Conservation (phyloP, 2,888 invertebrate species). For the Prosapia bicincta region DNA sequence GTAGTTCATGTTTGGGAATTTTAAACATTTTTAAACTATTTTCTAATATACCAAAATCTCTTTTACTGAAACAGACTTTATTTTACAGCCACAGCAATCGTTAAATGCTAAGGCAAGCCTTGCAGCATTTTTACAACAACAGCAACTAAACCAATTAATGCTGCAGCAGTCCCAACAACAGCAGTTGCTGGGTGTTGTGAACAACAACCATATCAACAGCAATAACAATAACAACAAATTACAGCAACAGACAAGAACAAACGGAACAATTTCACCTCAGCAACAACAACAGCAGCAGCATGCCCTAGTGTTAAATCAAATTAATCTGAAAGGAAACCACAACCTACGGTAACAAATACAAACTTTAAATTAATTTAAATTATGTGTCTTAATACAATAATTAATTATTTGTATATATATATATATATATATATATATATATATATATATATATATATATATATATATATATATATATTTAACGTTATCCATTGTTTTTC, state of each 20-base stretch:
- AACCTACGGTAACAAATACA: slow-evolving; percentile 20
- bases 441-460: too few relatives aligned
- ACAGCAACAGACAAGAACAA: slow-evolving; percentile 32
- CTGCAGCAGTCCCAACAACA: slow-evolving; percentile 45
- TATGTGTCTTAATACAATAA: too few relatives aligned
- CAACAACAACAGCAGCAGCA: slow-evolving; percentile 50
- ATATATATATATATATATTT: too few relatives aligned
- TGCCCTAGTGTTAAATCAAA: slow-evolving; percentile 51
- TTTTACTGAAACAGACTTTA: background rate
- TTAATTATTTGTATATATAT: too few relatives aligned
- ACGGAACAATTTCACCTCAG: slow-evolving; percentile 33
- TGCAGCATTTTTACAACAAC: slow-evolving; percentile 51
- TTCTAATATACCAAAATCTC: too few relatives aligned
- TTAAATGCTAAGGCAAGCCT: slow-evolving; percentile 50
- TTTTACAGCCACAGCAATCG: slow-evolving; percentile 38
- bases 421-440: too few relatives aligned
- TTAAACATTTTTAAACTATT: too few relatives aligned
- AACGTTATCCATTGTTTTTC: too few relatives aligned
- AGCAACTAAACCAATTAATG: slow-evolving; percentile 51
- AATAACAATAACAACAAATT: slow-evolving; percentile 34
- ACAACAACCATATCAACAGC: slow-evolving; percentile 12
- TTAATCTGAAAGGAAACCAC: slow-evolving; percentile 46
- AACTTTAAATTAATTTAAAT: too few relatives aligned
- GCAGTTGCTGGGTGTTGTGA: slow-evolving; percentile 18
- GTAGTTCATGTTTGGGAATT: too few relatives aligned